Evolutionary conservation across 2,797 vertebrate species (phyloP).

Genomic region (Catharus ustulatus): DNA sequence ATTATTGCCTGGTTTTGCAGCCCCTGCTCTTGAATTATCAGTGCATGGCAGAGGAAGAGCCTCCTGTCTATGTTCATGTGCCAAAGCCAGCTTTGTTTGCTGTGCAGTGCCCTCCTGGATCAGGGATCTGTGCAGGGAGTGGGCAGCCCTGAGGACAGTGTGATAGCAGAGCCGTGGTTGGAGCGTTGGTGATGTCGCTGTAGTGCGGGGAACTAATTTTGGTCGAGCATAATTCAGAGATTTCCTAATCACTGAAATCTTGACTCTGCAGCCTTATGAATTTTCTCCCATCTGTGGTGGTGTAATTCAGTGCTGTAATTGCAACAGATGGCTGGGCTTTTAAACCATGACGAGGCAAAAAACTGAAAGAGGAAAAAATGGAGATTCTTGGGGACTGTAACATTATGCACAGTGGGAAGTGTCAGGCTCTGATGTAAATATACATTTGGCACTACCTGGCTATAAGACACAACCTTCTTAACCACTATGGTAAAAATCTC

Average conservation of each 20-base stretch:
- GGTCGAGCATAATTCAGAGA: background rate
- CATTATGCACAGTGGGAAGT: background rate
- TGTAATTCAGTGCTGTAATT: conserved; percentile 36
- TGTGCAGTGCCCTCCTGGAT: background rate
- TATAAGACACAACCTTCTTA: background rate
- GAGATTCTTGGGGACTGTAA: background rate
- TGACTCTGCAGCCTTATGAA: conserved; percentile 37
- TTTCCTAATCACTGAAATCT: conserved; percentile 48
- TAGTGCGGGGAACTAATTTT: background rate
- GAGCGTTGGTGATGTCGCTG: background rate
- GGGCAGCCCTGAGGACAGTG: background rate
- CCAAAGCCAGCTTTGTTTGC: background rate
- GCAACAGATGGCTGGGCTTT: conserved; percentile 31
- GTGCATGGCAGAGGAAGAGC: background rate
- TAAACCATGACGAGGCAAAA: conserved; percentile 27
- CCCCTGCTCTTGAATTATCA: background rate
- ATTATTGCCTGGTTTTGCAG: background rate
- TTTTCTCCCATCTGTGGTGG: conserved; percentile 54
- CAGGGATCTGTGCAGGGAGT: background rate
- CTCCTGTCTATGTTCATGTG: background rate
- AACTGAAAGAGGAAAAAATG: background rate
- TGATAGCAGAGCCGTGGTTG: background rate
- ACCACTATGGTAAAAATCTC: background rate
- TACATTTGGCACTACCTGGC: background rate
- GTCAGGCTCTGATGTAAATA: background rate